Base-by-base conservation (phyloP, 1,140 invertebrate genomes). In the Pogonognathellus flavescens region DNA sequence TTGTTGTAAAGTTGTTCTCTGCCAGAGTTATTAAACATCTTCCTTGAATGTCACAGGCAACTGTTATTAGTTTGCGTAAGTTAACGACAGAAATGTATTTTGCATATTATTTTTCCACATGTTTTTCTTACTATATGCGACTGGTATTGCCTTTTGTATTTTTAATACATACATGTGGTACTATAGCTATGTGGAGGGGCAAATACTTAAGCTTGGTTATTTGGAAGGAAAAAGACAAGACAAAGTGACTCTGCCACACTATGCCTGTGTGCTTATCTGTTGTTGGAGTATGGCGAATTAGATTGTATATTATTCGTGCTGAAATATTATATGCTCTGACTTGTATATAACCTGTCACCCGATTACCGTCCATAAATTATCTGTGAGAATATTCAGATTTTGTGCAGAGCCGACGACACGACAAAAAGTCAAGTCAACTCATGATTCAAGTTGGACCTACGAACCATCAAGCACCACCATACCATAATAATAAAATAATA, bases 311-410 rank as follows among this genome's bases (percentile, higher is more conserved):
- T 62, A 62, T 66, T 20, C 62, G 62, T 66, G 62, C 62, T 66
- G 62, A 66, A 66, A 66, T 66, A 22, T 60, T 60, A 66, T 60
- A 66, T 31, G 62, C 22, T 66, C 9, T 14, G 11, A 31, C 20
- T 66, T 66, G 20, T 66, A 41, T 41, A 41, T 6, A 25, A 66
- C 62, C 62, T 66, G 62, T 66, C 62, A 66, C 62, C 62, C 62
- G 22, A 66, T 31, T 66, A 25, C 62, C 62, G 62, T 66, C 22
- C 62, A 66, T 66, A 66, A 66, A 66, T 66, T 66, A 66, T 66
- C 62, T 14, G 20, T 13, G 62, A 66, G 62, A 66, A 66, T 66
- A 25, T 66, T 66, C 62, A 25, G 62, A 66, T 13, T 22, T 13
- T 20, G 14, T 25, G 13, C 25, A 25, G 6, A 66, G 22, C 62